Percentiles rank a stretch among this genome's conserved stretches.
Conservation (phyloP, 2,113 vertebrate genomes). For the Balaeniceps rex region DNA sequence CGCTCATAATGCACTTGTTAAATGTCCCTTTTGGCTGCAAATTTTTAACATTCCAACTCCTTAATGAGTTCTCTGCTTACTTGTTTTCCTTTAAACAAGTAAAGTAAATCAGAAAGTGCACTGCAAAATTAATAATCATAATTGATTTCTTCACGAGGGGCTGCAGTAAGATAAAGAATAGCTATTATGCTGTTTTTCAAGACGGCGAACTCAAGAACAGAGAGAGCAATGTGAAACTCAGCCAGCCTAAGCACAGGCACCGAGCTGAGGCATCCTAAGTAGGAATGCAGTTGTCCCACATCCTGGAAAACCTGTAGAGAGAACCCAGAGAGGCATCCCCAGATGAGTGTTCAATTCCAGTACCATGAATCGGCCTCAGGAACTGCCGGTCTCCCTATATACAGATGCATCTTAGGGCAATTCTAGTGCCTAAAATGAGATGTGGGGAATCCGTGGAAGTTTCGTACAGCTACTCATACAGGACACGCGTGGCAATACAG, state of each 20-base stretch:
- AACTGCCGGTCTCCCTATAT: not conserved
- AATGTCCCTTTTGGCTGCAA: not conserved
- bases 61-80: not conserved
- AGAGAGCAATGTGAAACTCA: not conserved
- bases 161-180: not conserved
- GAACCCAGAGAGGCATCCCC: not conserved
- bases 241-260: not conserved
- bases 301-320: not conserved
- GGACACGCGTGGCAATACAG: not conserved
- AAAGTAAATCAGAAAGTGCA: not conserved
- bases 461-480: not conserved
- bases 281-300: not conserved
- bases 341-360: not conserved
- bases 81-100: not conserved
- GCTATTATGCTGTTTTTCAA: not conserved
- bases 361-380: fast-evolving
- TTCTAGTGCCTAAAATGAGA: not conserved
- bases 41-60: not conserved
- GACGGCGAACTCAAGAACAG: not conserved
- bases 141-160: not conserved
- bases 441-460: not conserved
- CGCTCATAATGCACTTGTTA: not conserved
- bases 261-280: not conserved
- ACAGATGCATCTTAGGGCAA: not conserved
- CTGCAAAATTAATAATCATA: not conserved